Evolutionary conservation across 2,888 invertebrate species (phyloP).

Genomic region (Pyrocoelia pectoralis): DNA sequence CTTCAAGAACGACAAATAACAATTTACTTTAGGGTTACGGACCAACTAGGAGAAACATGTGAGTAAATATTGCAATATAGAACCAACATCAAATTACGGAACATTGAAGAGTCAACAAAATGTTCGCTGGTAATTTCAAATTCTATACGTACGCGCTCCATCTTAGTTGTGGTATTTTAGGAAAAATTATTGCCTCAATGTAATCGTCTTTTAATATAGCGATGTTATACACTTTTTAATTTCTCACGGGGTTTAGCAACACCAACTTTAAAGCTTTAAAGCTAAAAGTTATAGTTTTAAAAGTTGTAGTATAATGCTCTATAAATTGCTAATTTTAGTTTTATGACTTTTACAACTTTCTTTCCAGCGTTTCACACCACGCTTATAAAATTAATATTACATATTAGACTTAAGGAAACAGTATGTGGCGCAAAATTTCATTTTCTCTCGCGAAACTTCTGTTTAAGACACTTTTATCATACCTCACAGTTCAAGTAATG

Average conservation of each 20-base stretch:
- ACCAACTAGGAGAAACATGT: conserved; percentile 26
- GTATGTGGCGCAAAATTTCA: too few relatives aligned
- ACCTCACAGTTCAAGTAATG: too few relatives aligned
- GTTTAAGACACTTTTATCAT: too few relatives aligned
- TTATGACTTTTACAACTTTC: not conserved
- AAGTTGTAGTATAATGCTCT: not conserved
- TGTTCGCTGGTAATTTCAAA: not conserved
- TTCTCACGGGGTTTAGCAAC: not conserved
- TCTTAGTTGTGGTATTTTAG: not conserved
- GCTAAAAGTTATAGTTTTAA: not conserved
- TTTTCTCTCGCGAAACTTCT: too few relatives aligned
- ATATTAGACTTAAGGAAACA: too few relatives aligned
- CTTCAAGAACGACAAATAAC: conserved; percentile 33
- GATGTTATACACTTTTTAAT: conserved; percentile 1
- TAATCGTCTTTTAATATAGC: conserved; percentile 6
- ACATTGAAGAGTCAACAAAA: conserved; percentile 19
- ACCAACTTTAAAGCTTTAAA: conserved; percentile 1
- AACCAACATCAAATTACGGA: conserved; percentile 26
- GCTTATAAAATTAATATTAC: too few relatives aligned
- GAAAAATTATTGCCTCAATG: not conserved
- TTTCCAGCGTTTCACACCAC: not conserved
- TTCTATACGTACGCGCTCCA: not conserved
- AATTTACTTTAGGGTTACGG: conserved; percentile 27
- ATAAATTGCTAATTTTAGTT: conserved; percentile 1
- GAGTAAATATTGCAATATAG: conserved; percentile 21